Conservation (phyloP, 1,140 invertebrate species). For the Whitmania pigra region DNA sequence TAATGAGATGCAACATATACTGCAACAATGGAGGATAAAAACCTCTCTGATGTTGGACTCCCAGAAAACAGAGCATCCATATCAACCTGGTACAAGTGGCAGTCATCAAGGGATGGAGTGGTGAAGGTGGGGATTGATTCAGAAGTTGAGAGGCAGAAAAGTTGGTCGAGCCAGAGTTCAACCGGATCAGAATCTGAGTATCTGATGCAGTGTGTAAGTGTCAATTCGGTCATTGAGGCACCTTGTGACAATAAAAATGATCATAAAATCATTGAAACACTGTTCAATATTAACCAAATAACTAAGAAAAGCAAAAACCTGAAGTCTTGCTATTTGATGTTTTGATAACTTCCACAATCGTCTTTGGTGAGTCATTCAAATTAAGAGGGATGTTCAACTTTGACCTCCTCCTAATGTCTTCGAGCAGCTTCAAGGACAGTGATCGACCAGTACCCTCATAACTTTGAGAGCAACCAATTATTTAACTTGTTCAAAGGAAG, state of each 20-base stretch:
- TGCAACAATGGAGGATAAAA: conserved; percentile 71
- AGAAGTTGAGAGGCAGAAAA: conserved; percentile 61
- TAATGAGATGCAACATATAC: conserved; percentile 90
- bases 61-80: conserved; percentile 89
- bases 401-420: conserved; percentile 62
- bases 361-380: conserved; percentile 28
- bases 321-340: conserved; percentile 27
- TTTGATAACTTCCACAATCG: conserved; percentile 27
- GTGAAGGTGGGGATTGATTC: neutral
- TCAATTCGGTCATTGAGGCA: conserved; percentile 39
- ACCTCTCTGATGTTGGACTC: conserved; percentile 69
- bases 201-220: conserved; percentile 82
- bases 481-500: neutral
- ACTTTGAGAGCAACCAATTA: conserved; percentile 35
- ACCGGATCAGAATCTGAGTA: conserved; percentile 76
- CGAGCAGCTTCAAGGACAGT: conserved; percentile 82
- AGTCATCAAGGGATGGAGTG: conserved; percentile 46
- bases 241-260: conserved; percentile 20
- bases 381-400: conserved; percentile 34
- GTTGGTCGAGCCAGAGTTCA: conserved; percentile 78
- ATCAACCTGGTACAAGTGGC: conserved; percentile 59
- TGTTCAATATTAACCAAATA: no score
- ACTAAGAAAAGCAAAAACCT: no score
- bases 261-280: no score
- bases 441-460: conserved; percentile 97